Conservation (phyloP, 2,113 vertebrate genomes). For the Ranitomeya variabilis region DNA sequence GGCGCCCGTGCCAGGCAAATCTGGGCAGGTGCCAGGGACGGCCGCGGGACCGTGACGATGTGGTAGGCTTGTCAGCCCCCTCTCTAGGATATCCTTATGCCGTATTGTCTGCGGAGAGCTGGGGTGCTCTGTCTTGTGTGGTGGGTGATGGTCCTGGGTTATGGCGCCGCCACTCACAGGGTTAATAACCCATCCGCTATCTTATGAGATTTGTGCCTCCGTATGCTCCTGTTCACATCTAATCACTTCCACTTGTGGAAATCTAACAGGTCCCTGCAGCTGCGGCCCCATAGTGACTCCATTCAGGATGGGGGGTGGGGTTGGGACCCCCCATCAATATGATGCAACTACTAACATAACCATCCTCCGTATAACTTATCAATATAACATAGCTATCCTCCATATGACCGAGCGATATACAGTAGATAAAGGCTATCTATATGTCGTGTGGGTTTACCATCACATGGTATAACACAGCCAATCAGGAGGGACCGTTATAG, state of each 20-base stretch:
- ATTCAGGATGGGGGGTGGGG: background rate
- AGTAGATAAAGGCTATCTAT: too few species aligned
- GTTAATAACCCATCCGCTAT: background rate
- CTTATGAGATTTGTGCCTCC: background rate
- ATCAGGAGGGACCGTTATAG: too few species aligned
- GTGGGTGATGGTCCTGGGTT: background rate
- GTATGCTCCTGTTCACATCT: background rate
- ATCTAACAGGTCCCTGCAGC: background rate
- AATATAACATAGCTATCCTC: background rate
- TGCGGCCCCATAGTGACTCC: background rate
- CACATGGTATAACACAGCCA: too few species aligned
- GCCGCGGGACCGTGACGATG: background rate
- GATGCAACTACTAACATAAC: background rate
- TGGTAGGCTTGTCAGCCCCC: background rate
- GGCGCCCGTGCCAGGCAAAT: background rate
- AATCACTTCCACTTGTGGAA: background rate
- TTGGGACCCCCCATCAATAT: background rate
- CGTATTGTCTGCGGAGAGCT: background rate
- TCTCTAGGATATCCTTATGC: too few species aligned
- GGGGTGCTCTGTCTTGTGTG: background rate
- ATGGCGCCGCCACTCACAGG: background rate
- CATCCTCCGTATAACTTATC: too few species aligned
- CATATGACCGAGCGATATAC: background rate
- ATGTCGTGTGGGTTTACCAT: too few species aligned
- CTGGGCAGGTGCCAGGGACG: background rate